phyloP scores from a whole-genome alignment of 2,797 vertebrate species.

The Pseudopleuronectes americanus region DNA sequence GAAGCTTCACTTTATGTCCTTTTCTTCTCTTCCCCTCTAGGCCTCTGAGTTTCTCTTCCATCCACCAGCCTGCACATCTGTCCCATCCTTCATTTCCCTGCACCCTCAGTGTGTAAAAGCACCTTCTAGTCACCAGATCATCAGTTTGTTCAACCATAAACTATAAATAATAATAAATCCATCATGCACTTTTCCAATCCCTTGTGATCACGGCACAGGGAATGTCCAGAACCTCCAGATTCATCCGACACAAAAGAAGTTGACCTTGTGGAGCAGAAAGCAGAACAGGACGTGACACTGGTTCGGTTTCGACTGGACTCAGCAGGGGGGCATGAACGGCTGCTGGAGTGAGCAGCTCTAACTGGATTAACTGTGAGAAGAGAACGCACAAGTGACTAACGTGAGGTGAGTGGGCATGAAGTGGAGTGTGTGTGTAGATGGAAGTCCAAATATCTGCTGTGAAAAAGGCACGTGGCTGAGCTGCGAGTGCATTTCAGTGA shows the following conservation, averaged over 20 bases:
- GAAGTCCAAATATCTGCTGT: constrained; percentile 20
- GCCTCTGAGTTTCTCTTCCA: not conserved
- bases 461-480: too few relatives aligned
- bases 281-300: not conserved
- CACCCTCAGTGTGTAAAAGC: too few relatives aligned
- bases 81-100: not conserved
- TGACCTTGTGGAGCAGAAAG: constrained; percentile 12
- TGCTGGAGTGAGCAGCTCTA: constrained; percentile 56
- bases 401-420: constrained; percentile 60
- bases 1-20: not conserved
- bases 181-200: too few relatives aligned
- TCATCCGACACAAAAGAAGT: not conserved
- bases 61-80: not conserved
- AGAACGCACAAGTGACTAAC: constrained; percentile 55
- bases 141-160: too few relatives aligned
- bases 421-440: constrained; percentile 10
- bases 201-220: too few relatives aligned
- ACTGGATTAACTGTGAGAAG: constrained; percentile 55
- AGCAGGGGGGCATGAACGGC: constrained; percentile 57
- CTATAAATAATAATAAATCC: too few relatives aligned
- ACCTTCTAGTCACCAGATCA: too few relatives aligned
- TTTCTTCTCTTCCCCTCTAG: not conserved
- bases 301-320: constrained; percentile 32
- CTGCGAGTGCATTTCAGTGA: not conserved
- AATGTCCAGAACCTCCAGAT: not conserved